phyloP scores from a whole-genome alignment of 2,888 invertebrate species.

The Nineta flava region DNA sequence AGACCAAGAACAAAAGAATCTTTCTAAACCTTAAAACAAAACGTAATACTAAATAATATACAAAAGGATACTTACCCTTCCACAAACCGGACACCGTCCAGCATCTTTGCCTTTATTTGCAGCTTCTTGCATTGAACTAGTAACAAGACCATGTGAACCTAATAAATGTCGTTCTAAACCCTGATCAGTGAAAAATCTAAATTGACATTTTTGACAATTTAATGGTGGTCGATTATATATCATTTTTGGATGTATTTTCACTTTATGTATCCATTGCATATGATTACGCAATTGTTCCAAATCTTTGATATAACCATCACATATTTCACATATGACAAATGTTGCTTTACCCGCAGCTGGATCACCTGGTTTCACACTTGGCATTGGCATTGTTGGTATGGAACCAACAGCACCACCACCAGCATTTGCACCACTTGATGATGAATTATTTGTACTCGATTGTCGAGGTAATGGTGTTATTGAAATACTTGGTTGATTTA shows the following conservation, averaged over 20 bases:
- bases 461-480: constrained; percentile 74
- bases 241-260: constrained; percentile 92
- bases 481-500: constrained; percentile 76
- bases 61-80: constrained; percentile 47
- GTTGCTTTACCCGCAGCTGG: constrained; percentile 51
- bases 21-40: no score
- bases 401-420: constrained; percentile 21
- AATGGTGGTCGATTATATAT: constrained; percentile 86
- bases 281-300: constrained; percentile 86
- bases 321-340: constrained; percentile 91
- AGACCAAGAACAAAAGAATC: no score
- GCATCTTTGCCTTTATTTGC: constrained; percentile 90
- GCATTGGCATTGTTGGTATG: constrained; percentile 24
- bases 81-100: constrained; percentile 88
- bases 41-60: no score
- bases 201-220: constrained; percentile 92
- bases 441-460: constrained; percentile 25
- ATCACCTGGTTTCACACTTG: constrained; percentile 29
- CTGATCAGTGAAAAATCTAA: constrained; percentile 93
- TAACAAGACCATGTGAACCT: constrained; percentile 87
- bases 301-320: constrained; percentile 93
- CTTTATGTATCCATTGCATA: constrained; percentile 97
- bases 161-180: constrained; percentile 89
- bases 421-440: constrained; percentile 24
- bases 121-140: constrained; percentile 90